These are phyloP conservation scores for Ammodytes marinus DNA, from an alignment of 2,113 vertebrate genomes.

Conservation along the genomic window DNA sequence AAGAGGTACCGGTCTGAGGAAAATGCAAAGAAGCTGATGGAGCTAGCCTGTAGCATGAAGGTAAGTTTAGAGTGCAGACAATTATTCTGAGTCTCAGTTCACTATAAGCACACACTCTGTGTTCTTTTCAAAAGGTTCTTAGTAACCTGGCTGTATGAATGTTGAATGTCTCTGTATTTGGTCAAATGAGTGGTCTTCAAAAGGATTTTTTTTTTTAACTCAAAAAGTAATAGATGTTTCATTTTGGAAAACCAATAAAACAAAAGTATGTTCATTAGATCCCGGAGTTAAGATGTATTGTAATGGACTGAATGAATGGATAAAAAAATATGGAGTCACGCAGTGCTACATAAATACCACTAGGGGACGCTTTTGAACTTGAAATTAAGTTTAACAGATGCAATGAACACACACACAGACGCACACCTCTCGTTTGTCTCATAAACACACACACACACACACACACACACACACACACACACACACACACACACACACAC, in stretches of 20 bases:
- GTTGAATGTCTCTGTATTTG: neutral
- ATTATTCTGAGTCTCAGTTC: neutral
- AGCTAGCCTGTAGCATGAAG: conserved; percentile 98
- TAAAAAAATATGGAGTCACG: neutral
- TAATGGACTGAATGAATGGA: neutral
- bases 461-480: conserved; percentile 12
- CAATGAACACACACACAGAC: conserved; percentile 1
- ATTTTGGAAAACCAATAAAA: neutral
- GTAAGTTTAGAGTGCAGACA: conserved; percentile 76
- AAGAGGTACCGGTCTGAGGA: conserved; percentile 98
- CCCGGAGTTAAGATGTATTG: neutral
- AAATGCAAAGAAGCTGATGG: conserved; percentile 98
- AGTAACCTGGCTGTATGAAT: neutral
- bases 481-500: conserved; percentile 10
- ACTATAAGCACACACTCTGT: too few relatives aligned
- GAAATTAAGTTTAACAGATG: neutral
- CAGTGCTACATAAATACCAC: conserved; percentile 56
- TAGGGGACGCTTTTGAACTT: conserved; percentile 72
- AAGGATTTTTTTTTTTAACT: neutral
- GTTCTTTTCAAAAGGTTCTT: neutral
- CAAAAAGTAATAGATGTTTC: neutral
- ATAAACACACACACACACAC: neutral
- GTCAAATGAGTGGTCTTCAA: neutral
- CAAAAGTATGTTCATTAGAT: neutral
- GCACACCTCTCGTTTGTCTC: neutral